Percentiles rank a stretch among this genome's conserved stretches.
phyloP scores from a whole-genome alignment of 2,888 invertebrate genomes.

The Drosophila infuscata region DNA sequence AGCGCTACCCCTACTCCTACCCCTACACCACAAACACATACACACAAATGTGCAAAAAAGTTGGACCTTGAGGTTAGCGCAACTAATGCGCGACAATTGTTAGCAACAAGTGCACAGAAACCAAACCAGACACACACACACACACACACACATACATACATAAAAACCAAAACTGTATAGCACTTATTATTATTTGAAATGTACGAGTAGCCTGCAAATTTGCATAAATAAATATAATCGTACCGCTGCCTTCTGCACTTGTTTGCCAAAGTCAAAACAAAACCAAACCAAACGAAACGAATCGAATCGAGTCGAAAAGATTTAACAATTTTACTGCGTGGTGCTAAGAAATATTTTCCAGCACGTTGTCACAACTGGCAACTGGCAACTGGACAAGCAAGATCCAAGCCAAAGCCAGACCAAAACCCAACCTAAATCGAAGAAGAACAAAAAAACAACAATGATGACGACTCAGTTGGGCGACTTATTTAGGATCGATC shows the following conservation, averaged over 20 bases:
- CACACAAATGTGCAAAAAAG: slow-evolving; percentile 40
- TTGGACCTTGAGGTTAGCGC: slow-evolving; percentile 57
- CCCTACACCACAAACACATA: background rate
- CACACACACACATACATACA: background rate
- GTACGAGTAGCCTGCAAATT: slow-evolving; percentile 53
- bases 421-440: slow-evolving; percentile 22
- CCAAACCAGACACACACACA: slow-evolving; percentile 46
- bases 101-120: slow-evolving; percentile 42
- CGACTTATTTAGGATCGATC: slow-evolving; percentile 68
- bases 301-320: background rate
- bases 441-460: slow-evolving; percentile 49
- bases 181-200: slow-evolving; percentile 46
- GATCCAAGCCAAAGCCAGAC: slow-evolving; percentile 17
- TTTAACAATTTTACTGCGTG: slow-evolving; percentile 9
- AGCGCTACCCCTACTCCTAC: background rate
- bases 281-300: background rate
- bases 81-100: slow-evolving; percentile 64
- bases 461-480: slow-evolving; percentile 19
- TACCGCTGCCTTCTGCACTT: slow-evolving; percentile 47
- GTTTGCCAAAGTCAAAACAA: slow-evolving; percentile 31
- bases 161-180: slow-evolving; percentile 12
- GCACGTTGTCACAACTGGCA: slow-evolving; percentile 21
- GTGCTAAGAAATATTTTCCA: slow-evolving; percentile 70
- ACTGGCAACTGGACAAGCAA: slow-evolving; percentile 37
- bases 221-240: slow-evolving; percentile 73